Conservation (phyloP, 2,888 invertebrate genomes). For the Pelosia muscerda region DNA sequence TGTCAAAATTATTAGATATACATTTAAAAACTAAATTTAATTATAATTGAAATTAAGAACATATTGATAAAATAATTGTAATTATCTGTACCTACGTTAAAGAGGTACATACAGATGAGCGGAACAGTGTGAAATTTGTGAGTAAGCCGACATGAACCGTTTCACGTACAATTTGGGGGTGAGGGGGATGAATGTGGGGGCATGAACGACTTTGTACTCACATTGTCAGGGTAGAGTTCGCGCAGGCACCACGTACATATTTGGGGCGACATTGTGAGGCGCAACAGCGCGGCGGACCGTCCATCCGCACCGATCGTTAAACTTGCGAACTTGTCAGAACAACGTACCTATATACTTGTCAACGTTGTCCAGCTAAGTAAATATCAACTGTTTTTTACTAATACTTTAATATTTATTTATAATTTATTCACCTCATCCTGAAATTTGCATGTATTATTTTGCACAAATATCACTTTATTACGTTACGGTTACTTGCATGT, state of each 20-base stretch:
- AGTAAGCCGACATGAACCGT: conserved; percentile 14
- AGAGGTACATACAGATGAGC: not conserved
- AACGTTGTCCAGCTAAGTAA: not conserved
- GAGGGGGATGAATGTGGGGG: conserved; percentile 20
- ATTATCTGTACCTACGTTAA: not conserved
- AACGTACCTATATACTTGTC: conserved; percentile 1
- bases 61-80: not conserved
- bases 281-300: conserved; percentile 3
- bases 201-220: conserved; percentile 20
- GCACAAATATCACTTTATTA: not conserved
- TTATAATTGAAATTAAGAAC: not conserved
- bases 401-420: not conserved
- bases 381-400: conserved; percentile 9
- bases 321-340: conserved; percentile 7
- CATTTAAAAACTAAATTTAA: not conserved
- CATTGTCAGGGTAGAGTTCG: conserved; percentile 23
- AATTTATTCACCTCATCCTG: not conserved
- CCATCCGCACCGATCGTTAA: conserved; percentile 20
- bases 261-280: conserved; percentile 16
- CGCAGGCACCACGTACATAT: conserved; percentile 25
- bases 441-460: not conserved
- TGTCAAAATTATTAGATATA: not conserved
- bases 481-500: not conserved
- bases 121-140: conserved; percentile 12
- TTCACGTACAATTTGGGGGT: conserved; percentile 11